phyloP scores from a whole-genome alignment of 1,140 invertebrate species.

The Pollicipes pollicipes region DNA sequence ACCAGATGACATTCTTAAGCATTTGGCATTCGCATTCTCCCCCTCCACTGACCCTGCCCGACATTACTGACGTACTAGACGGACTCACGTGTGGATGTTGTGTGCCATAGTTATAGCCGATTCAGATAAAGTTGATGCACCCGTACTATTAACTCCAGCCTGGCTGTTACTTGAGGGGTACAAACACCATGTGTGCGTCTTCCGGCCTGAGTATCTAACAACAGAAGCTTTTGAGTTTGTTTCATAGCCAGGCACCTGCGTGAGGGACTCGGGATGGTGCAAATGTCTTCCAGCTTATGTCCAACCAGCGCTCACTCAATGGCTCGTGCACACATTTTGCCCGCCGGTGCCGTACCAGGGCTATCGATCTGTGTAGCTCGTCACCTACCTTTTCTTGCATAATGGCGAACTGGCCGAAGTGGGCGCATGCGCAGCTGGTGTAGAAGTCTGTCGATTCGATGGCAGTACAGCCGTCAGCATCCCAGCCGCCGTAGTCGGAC shows the following conservation, averaged over 20 bases:
- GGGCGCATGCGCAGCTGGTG: slow-evolving; percentile 20
- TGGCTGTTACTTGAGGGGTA: too few species aligned
- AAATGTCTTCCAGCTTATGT: too few species aligned
- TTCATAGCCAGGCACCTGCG: neutral
- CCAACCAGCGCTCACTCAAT: neutral
- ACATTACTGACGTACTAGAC: too few species aligned
- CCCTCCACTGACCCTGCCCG: too few species aligned
- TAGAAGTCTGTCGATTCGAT: slow-evolving; percentile 15
- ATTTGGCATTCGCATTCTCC: too few species aligned
- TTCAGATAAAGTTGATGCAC: too few species aligned
- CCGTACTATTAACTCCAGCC: too few species aligned
- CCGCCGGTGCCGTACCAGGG: neutral
- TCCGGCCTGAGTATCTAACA: too few species aligned
- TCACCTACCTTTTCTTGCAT: slow-evolving; percentile 15
- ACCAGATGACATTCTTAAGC: too few species aligned
- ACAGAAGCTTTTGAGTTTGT: neutral
- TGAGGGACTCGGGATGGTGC: neutral
- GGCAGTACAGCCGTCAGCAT: slow-evolving; percentile 17
- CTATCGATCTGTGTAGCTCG: neutral
- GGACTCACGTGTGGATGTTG: too few species aligned
- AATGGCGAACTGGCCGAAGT: slow-evolving; percentile 19
- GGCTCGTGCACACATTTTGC: neutral
- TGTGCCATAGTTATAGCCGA: too few species aligned
- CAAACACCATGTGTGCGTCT: too few species aligned
- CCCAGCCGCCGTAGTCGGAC: slow-evolving; percentile 20